phyloP scores from a whole-genome alignment of 1,140 invertebrate genomes.

The Eupristina koningsbergeri region DNA sequence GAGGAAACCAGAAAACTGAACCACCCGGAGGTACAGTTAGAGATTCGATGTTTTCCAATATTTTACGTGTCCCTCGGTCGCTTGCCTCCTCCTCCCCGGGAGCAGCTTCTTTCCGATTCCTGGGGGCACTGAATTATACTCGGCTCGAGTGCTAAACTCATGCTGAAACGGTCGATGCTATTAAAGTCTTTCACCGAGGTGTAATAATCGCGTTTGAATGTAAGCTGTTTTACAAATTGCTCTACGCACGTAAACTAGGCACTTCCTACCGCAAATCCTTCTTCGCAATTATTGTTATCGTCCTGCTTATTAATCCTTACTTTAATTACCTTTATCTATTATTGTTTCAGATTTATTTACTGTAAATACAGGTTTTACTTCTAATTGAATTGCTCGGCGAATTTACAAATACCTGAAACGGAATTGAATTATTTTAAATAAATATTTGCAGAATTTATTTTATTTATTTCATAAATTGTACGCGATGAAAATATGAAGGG shows the following conservation, averaged over 20 bases:
- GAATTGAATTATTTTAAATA: too few relatives aligned
- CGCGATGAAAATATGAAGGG: too few relatives aligned
- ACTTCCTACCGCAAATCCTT: too few relatives aligned
- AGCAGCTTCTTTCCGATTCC: not conserved
- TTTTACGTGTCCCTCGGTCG: not conserved
- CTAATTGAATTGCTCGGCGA: too few relatives aligned
- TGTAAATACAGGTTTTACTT: too few relatives aligned
- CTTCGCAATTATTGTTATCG: too few relatives aligned
- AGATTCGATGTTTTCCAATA: slow-evolving; percentile 17
- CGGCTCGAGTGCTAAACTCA: not conserved
- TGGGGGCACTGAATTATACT: not conserved
- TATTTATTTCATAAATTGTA: too few relatives aligned
- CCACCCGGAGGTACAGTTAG: not conserved
- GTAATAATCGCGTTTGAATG: not conserved
- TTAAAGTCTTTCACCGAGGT: not conserved
- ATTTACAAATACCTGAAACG: too few relatives aligned
- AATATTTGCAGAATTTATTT: too few relatives aligned
- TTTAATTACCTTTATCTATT: too few relatives aligned
- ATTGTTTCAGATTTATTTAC: too few relatives aligned
- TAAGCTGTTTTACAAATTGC: not conserved
- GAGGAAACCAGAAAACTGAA: not conserved
- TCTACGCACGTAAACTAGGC: not conserved
- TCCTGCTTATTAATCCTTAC: too few relatives aligned
- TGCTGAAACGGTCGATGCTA: not conserved
- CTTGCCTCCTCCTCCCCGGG: not conserved